Conservation (phyloP, 1,140 invertebrate genomes). For the Ericerus pela region DNA sequence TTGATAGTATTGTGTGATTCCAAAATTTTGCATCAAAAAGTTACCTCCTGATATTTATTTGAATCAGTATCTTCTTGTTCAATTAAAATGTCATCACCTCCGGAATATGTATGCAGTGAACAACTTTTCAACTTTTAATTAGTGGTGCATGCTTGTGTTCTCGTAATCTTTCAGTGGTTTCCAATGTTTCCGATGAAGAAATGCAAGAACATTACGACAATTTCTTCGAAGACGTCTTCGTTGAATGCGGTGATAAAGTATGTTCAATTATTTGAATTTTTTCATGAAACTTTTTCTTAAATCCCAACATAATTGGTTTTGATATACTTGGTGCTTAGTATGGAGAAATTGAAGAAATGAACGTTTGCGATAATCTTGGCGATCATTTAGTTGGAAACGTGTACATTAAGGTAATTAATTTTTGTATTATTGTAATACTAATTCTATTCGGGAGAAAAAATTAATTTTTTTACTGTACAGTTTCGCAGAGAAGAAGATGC, state of each 20-base stretch:
- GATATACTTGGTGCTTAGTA: constrained; percentile 49
- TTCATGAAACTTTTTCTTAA: background rate
- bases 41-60: too few relatives aligned
- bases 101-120: too few relatives aligned
- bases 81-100: too few relatives aligned
- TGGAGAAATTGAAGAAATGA: constrained; percentile 99
- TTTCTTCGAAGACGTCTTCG: constrained; percentile 98
- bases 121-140: background rate
- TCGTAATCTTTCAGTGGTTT: constrained; percentile 43
- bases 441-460: background rate
- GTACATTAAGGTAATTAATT: constrained; percentile 68
- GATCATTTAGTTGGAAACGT: constrained; percentile 97
- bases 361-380: constrained; percentile 97
- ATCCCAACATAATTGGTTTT: background rate
- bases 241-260: constrained; percentile 90
- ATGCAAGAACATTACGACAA: constrained; percentile 99
- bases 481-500: constrained; percentile 97
- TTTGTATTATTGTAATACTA: background rate
- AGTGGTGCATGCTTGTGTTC: background rate
- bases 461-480: constrained; percentile 31
- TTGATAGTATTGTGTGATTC: too few relatives aligned
- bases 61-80: too few relatives aligned
- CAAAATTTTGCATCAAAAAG: too few relatives aligned
- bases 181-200: constrained; percentile 88
- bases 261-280: constrained; percentile 6